phyloP scores from a whole-genome alignment of 2,888 invertebrate genomes.

The Rhorus exstirpatorius region DNA sequence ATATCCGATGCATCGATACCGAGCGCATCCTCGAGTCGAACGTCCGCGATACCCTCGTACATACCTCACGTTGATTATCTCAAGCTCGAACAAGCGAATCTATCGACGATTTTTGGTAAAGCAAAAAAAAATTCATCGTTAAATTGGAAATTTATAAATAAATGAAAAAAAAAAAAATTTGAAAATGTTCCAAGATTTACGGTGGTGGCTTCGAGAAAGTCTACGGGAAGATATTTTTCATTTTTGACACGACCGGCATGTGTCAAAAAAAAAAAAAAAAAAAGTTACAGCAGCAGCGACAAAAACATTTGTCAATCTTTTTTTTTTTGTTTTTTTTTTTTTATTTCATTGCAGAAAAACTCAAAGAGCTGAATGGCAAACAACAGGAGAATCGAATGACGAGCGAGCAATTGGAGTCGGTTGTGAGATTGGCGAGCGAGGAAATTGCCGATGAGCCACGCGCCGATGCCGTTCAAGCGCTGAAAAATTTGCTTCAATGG shows the following conservation, averaged over 20 bases:
- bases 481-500: conserved; percentile 80
- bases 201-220: too few relatives aligned
- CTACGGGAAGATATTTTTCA: too few relatives aligned
- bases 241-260: too few relatives aligned
- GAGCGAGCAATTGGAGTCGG: conserved; percentile 88
- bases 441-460: conserved; percentile 68
- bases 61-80: conserved; percentile 88
- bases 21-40: conserved; percentile 54
- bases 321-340: not conserved
- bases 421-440: conserved; percentile 89
- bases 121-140: conserved; percentile 18
- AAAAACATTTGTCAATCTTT: too few relatives aligned
- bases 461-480: conserved; percentile 71
- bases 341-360: conserved; percentile 79
- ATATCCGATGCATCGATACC: conserved; percentile 83
- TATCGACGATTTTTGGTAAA: conserved; percentile 90
- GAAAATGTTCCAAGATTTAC: too few relatives aligned
- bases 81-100: conserved; percentile 93
- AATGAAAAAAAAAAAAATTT: not conserved
- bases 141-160: not conserved
- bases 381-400: conserved; percentile 87
- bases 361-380: conserved; percentile 90
- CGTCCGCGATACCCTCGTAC: conserved; percentile 78
- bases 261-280: too few relatives aligned
- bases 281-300: too few relatives aligned